A percentile compares a stretch with the other conserved stretches of the same genome.
These are phyloP conservation scores for Tryphoninae sp. DNA, from an alignment of 2,888 invertebrate species.

Conservation along the genomic window DNA sequence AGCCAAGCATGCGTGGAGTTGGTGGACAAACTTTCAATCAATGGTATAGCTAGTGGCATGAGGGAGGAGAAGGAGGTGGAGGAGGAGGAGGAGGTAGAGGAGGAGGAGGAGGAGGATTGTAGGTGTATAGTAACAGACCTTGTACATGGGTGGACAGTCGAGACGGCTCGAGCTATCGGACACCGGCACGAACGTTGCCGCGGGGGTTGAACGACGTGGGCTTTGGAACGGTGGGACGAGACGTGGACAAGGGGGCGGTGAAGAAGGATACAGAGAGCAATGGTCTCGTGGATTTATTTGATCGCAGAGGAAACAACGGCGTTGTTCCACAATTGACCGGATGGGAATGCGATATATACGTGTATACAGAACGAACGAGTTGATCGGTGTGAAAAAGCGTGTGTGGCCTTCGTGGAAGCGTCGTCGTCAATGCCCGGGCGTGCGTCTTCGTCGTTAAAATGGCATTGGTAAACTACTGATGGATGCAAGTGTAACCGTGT, in stretches of 20 bases:
- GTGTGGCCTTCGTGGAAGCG: conserved; percentile 39
- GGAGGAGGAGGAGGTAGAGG: conserved; percentile 66
- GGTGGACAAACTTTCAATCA: conserved; percentile 72
- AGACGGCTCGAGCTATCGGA: conserved; percentile 51
- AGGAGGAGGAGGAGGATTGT: conserved; percentile 53
- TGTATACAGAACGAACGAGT: conserved; percentile 2
- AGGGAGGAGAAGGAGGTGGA: conserved; percentile 69
- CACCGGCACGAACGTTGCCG: conserved; percentile 57
- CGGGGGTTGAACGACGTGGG: conserved; percentile 47
- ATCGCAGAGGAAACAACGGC: conserved; percentile 77
- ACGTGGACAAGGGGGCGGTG: conserved; percentile 55
- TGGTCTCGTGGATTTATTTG: conserved; percentile 77
- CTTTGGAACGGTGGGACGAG: conserved; percentile 42
- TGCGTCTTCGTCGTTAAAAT: conserved; percentile 24
- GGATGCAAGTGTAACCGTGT: conserved; percentile 9
- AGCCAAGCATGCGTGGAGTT: conserved; percentile 36
- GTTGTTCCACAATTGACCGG: conserved; percentile 66
- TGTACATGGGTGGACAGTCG: conserved; percentile 76
- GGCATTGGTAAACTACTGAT: conserved; percentile 4
- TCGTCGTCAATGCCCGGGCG: conserved; percentile 16
- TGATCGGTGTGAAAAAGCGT: neutral
- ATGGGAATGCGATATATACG: conserved; percentile 23
- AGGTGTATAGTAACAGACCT: conserved; percentile 71
- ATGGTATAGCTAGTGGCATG: conserved; percentile 53
- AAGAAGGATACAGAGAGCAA: conserved; percentile 45